Base-by-base conservation (phyloP, 2,888 invertebrate genomes). In the Cataglyphis rosenhaueri region DNA sequence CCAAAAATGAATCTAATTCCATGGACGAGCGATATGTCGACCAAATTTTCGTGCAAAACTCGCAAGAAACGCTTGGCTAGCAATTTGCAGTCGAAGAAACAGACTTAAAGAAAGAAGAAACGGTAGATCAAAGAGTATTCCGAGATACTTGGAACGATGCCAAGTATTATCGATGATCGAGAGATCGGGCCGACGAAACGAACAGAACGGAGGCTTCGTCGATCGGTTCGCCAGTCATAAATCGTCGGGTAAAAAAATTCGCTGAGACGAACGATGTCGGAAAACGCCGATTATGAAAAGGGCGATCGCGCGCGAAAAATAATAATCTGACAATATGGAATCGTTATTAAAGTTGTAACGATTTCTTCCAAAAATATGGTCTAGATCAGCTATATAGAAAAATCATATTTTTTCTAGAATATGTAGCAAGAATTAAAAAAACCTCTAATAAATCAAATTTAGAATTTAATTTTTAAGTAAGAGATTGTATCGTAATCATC, bases 111-210 rank as follows among this genome's bases (percentile, higher is more conserved):
- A n/a, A n/a, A 68, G 48, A 55, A 68, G 62, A 74, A 74, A 52
- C 35, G 61, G 25, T 35, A 61, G 81, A 84, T 84, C 75, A 75
- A 71, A 82, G 52, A 82, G 52, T 52, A 82, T 66, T 59, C 44
- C 73, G 68, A 3, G 59, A 21, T 61, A 55, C 57, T 81, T 84
- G 84, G 82, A 82, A 73, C 78, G 78, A 66, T 66, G 84, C 83
- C 82, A 84, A 73, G 55, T 73, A 57, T 66, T 83, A 83, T 81
- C 73, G 83, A 79, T 66, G 81, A 81, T 84, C 84, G 84, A 82
- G 41, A 68, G 76, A 85, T 62, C 75, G 75, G 21, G 44, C 70
- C 76, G 71, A 44, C 78, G 62, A 76, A 55, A 71, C 18, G 55
- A 29, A 29, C 38, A 55, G 66, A 38, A 66, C 64, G 29, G 55